Evolutionary conservation across 2,113 vertebrate genomes (phyloP), one percentile per base, ranked within the genome.

Genomic region (Neolamprologus sp.): DNA sequence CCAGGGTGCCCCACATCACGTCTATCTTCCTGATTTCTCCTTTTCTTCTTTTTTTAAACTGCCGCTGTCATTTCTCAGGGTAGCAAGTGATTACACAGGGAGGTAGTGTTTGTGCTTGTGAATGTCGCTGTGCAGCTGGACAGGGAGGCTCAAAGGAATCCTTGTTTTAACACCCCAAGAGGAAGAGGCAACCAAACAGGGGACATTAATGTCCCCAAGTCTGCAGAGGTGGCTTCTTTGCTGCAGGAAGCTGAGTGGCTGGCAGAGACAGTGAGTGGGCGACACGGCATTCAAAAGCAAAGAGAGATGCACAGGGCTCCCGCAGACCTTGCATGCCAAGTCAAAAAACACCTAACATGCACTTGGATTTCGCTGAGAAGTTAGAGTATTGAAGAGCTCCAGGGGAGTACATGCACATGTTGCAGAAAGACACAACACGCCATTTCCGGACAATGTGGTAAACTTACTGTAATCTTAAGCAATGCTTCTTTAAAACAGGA

Each of bases 51-150:
- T 85, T 53, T 78, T 60, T 40, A 33, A 81, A 87, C 79, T 71
- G 88, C 57, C 84, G 23, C 82, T 93, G 85, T 92, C 85, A 90
- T 94, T 92, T 92, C 91, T 93, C 83, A 89, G 91, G 87, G 90
- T 80, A 80, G 87, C 88, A 40, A 91, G 89, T 81, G 87, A 84
- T 81, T 81, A 92, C 92, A 97, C 95, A 96, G 95, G 96, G 93
- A 91, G 90, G 84, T 89, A 96, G 95, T 97, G 96, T 97, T 90
- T 93, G 87, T 83, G 86, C 88, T 84, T 35, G 82, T 95, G 94
- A 93, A 94, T 96, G 94, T 93, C 87, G 90, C 89, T 11, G 94
- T 96, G 96, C 96, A 97, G 96, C 96, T 97, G 96, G 95, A 95
- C 94, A 81, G 85, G 84, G 85, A 68, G 40, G 14, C 94, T 97